Conservation (phyloP, 1,140 invertebrate species). For the Drosophila ananassae region DNA sequence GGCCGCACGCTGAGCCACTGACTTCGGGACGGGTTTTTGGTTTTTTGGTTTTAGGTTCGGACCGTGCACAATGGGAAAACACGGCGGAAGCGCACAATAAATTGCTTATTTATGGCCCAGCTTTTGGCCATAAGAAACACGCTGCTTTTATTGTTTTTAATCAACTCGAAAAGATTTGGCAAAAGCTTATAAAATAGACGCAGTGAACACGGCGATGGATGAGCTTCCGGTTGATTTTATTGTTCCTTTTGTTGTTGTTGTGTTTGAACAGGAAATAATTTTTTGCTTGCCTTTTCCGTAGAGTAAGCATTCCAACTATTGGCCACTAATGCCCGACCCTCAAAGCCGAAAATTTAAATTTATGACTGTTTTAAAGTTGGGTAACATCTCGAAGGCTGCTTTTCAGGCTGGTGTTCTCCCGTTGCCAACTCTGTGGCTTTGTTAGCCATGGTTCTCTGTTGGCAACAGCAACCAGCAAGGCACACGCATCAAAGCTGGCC, state of each 20-base stretch:
- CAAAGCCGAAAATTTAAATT: conserved; percentile 48
- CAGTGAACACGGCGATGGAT: conserved; percentile 68
- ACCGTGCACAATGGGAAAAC: conserved; percentile 68
- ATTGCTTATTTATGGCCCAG: conserved; percentile 82
- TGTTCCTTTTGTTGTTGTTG: conserved; percentile 13
- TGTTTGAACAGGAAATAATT: conserved; percentile 73
- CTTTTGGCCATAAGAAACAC: conserved; percentile 79
- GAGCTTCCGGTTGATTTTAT: conserved; percentile 64
- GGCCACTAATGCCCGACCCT: conserved; percentile 46
- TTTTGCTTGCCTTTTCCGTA: conserved; percentile 42
- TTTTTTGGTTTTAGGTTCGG: conserved; percentile 6
- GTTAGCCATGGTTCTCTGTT: conserved; percentile 32
- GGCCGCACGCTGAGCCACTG: conserved; percentile 61
- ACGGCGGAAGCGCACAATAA: conserved; percentile 81
- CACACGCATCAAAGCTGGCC: conserved; percentile 51
- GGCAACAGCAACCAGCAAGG: conserved; percentile 15
- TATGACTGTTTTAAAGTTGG: conserved; percentile 54
- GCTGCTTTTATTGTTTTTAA: conserved; percentile 83
- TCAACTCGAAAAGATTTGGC: conserved; percentile 80
- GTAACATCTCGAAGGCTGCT: conserved; percentile 35
- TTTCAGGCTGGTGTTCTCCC: conserved; percentile 14
- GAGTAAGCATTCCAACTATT: conserved; percentile 19
- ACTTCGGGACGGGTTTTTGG: conserved; percentile 26
- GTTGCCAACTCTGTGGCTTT: conserved; percentile 58
- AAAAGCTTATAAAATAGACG: conserved; percentile 79